phyloP scores from a whole-genome alignment of 2,113 vertebrate genomes.

The Zapornia atra region DNA sequence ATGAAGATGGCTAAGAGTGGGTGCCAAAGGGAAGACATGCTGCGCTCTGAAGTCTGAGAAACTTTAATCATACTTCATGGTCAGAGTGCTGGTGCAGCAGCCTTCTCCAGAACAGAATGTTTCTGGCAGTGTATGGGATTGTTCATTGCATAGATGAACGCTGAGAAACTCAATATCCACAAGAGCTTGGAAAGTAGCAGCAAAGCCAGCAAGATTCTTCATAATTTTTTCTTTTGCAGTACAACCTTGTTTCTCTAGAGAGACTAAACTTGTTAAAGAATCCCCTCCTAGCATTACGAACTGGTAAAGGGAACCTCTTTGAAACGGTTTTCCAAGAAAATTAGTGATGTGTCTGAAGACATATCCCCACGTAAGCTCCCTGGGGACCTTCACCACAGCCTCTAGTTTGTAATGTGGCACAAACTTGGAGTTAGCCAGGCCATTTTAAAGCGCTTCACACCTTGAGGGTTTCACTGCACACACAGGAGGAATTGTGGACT shows the following conservation, averaged over 20 bases:
- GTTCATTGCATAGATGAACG: not conserved
- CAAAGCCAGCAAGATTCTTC: not conserved
- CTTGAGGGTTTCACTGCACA: not conserved
- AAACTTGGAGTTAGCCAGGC: not conserved
- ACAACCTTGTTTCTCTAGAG: not conserved
- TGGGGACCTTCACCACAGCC: not conserved
- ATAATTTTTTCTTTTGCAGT: not conserved
- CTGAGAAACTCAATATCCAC: not conserved
- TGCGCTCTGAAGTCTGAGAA: not conserved
- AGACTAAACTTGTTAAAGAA: not conserved
- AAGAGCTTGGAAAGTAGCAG: not conserved
- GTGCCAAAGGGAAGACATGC: not conserved
- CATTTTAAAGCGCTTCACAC: not conserved
- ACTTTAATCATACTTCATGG: not conserved
- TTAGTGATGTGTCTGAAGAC: not conserved
- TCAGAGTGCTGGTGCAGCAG: not conserved
- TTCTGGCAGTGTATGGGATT: not conserved
- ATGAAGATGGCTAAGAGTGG: not conserved
- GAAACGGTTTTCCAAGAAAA: not conserved
- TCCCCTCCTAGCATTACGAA: not conserved
- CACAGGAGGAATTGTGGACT: not conserved
- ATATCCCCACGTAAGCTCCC: not conserved
- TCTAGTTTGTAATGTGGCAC: not conserved
- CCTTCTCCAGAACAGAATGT: not conserved
- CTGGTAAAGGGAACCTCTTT: not conserved